Evolutionary conservation across 2,113 vertebrate species (phyloP), one percentile per base, ranked within the genome.

Genomic region (Arvicanthis niloticus): DNA sequence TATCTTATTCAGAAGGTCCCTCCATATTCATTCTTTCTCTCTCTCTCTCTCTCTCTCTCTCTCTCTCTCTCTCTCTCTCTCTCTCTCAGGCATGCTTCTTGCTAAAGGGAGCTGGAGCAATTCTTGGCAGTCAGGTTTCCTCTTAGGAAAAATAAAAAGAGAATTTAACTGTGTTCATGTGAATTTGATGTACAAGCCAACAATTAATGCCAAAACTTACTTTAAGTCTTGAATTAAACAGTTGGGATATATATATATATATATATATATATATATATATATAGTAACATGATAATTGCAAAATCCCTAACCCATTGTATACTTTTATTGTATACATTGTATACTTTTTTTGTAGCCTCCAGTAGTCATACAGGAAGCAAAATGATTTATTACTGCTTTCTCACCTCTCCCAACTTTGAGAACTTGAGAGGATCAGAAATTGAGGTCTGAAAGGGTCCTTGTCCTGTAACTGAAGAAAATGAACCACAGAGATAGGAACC

Each of bases 181-280:
- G 91, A 94, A 96, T 96, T 72, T 97, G 92, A 93, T 92, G 88
- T 73, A 40, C 90, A 97, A 97, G 92, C 93, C 94, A 96, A 87
- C 96, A 96, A 95, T 94, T 96, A 96, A 97, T 94, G 84, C 75
- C 92, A 48, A 76, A 96, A 97, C 51, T 88, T 77, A 88, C 93
- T 96, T 96, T 75, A 95, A 95, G 37, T 97, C 80, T 94, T 58
- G 68, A 96, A 97, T 97, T 93, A 84, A 62, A 91, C 76, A 87
- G 76, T 92, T 97, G 95, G 51, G n/a, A n/a, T n/a, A n/a, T n/a
- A n/a, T n/a, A n/a, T n/a, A n/a, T n/a, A n/a, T n/a, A n/a, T n/a
- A n/a, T n/a, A n/a, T n/a, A n/a, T n/a, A n/a, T n/a, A n/a, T n/a
- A n/a, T n/a, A n/a, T n/a, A n/a, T n/a, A n/a, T n/a, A n/a, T n/a